Conservation (phyloP, 2,888 invertebrate genomes). For the Apeira syringaria region DNA sequence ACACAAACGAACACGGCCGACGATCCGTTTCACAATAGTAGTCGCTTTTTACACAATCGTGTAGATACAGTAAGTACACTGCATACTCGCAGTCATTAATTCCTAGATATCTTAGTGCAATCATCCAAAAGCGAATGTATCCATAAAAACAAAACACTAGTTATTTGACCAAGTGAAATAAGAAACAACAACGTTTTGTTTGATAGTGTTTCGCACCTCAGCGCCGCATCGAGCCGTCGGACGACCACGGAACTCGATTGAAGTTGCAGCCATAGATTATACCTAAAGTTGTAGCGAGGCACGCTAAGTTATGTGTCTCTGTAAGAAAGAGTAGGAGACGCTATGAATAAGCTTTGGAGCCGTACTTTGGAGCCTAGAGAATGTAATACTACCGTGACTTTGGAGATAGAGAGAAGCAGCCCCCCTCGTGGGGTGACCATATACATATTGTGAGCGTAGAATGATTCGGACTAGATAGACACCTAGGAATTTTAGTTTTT, state of each 20-base stretch:
- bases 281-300: constrained; percentile 54
- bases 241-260: constrained; percentile 70
- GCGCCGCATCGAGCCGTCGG: constrained; percentile 79
- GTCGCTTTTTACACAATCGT: constrained; percentile 57
- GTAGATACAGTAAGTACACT: too few relatives aligned
- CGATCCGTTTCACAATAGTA: constrained; percentile 66
- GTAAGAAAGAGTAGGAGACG: constrained; percentile 53
- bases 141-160: constrained; percentile 77
- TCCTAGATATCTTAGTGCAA: constrained; percentile 59
- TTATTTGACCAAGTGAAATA: constrained; percentile 55
- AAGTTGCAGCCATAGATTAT: too few relatives aligned
- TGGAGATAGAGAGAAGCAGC: too few relatives aligned
- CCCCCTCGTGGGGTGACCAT: too few relatives aligned
- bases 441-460: too few relatives aligned
- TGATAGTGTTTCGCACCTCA: constrained; percentile 72
- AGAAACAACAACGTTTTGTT: constrained; percentile 52
- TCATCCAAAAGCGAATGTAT: constrained; percentile 61
- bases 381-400: too few relatives aligned
- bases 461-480: too few relatives aligned
- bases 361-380: too few relatives aligned
- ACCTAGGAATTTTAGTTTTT: too few relatives aligned
- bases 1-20: constrained; percentile 73
- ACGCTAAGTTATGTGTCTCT: constrained; percentile 69
- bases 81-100: constrained; percentile 55
- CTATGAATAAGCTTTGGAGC: constrained; percentile 18